phyloP scores from a whole-genome alignment of 2,888 invertebrate genomes.

The Leptinotarsa tumamoca region DNA sequence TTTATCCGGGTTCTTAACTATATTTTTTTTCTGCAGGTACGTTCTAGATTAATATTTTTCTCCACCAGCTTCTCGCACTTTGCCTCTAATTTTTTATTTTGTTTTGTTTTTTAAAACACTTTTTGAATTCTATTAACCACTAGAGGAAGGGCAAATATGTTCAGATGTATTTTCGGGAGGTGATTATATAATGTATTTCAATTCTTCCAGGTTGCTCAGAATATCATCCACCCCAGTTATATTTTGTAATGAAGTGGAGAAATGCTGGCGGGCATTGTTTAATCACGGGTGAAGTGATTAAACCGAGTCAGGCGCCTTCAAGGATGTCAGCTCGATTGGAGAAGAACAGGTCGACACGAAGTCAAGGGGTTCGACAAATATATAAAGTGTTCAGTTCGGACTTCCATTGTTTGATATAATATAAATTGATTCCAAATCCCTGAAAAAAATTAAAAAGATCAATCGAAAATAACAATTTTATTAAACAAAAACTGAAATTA shows the following conservation, averaged over 20 bases:
- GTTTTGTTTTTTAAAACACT: no score
- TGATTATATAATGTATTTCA: background rate
- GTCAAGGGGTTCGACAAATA: background rate
- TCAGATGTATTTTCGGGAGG: background rate
- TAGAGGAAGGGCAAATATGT: background rate
- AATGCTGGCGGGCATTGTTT: slow-evolving; percentile 24
- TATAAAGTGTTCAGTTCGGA: no score
- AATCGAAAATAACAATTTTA: no score
- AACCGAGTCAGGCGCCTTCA: slow-evolving; percentile 13
- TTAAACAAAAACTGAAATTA: no score
- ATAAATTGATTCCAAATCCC: no score
- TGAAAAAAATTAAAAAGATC: no score
- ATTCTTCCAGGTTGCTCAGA: background rate
- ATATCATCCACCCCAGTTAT: slow-evolving; percentile 14
- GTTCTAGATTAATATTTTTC: no score
- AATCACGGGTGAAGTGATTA: slow-evolving; percentile 21
- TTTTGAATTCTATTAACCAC: background rate
- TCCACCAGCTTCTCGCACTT: no score
- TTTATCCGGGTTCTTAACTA: no score
- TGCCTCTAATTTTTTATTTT: no score
- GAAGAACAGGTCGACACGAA: background rate
- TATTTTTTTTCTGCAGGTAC: no score
- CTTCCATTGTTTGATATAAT: no score
- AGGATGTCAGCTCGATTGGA: background rate
- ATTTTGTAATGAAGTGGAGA: slow-evolving; percentile 26